These are phyloP conservation scores for Bolinopsis microptera DNA, from an alignment of 37 sponge, comb jelly and placozoan genomes.

Conservation along the genomic window DNA sequence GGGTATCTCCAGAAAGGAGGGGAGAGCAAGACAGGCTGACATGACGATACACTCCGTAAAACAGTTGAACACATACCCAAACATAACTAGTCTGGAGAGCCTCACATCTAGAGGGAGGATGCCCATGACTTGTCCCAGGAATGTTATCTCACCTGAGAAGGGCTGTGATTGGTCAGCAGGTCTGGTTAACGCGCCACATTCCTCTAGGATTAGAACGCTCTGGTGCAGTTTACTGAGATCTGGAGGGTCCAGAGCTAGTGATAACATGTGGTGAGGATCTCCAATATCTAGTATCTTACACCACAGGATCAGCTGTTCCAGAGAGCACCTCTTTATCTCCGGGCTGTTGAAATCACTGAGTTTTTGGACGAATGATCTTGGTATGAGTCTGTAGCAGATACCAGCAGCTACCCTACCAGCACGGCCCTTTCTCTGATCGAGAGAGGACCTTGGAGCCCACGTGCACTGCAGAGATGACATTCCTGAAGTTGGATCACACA, in stretches of 20 bases:
- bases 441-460: slow-evolving; percentile 89
- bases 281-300: slow-evolving; percentile 87
- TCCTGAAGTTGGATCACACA: slow-evolving; percentile 78
- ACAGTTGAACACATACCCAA: slow-evolving; percentile 92
- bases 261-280: slow-evolving; percentile 80
- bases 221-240: slow-evolving; percentile 75
- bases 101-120: slow-evolving; percentile 81
- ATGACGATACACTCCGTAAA: slow-evolving; percentile 73
- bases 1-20: neutral
- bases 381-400: slow-evolving; percentile 82
- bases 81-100: slow-evolving; percentile 79
- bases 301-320: slow-evolving; percentile 80
- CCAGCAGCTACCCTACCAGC: slow-evolving; percentile 90
- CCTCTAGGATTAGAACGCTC: slow-evolving; percentile 84
- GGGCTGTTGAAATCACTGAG: slow-evolving; percentile 74
- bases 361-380: slow-evolving; percentile 68
- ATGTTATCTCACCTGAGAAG: slow-evolving; percentile 88
- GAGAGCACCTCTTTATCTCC: slow-evolving; percentile 87
- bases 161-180: slow-evolving; percentile 70
- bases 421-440: slow-evolving; percentile 87
- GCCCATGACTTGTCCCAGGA: slow-evolving; percentile 80
- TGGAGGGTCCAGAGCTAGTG: slow-evolving; percentile 84
- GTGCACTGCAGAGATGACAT: slow-evolving; percentile 73
- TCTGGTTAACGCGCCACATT: slow-evolving; percentile 69
- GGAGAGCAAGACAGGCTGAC: slow-evolving; percentile 14